A percentile compares a stretch with the other conserved stretches of the same genome.
Conservation (phyloP, 1,140 invertebrate genomes). For the Caerostris extrusa region DNA sequence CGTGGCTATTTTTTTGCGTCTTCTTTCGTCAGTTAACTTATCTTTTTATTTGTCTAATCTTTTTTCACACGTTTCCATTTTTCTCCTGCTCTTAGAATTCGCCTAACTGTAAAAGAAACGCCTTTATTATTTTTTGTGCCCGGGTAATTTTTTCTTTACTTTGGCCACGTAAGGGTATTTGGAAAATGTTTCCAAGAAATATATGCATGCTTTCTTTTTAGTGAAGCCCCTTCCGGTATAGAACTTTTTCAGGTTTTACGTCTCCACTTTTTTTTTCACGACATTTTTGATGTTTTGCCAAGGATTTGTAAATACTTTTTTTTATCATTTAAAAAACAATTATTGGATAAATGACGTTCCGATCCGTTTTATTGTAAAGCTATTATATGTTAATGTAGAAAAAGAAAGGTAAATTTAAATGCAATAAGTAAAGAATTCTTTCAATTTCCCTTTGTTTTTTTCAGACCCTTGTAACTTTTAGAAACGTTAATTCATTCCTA, state of each 20-base stretch:
- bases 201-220: not conserved
- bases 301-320: too few species aligned
- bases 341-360: too few species aligned
- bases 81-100: not conserved
- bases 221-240: not conserved
- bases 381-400: too few species aligned
- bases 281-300: not conserved
- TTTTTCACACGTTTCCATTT: constrained; percentile 58
- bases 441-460: too few species aligned
- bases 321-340: too few species aligned
- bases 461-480: too few species aligned
- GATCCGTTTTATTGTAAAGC: too few species aligned
- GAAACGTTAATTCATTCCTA: too few species aligned
- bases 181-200: not conserved
- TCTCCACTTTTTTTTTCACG: not conserved
- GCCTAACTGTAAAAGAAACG: constrained; percentile 23
- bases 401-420: too few species aligned
- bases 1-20: constrained; percentile 49
- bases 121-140: not conserved
- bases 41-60: constrained; percentile 74
- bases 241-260: not conserved
- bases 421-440: too few species aligned
- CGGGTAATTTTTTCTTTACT: not conserved
- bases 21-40: constrained; percentile 17
- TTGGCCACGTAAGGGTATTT: not conserved